Percentiles rank a stretch among this genome's conserved stretches.
Conservation (phyloP, 2,113 vertebrate genomes). For the Tetrax tetrax region DNA sequence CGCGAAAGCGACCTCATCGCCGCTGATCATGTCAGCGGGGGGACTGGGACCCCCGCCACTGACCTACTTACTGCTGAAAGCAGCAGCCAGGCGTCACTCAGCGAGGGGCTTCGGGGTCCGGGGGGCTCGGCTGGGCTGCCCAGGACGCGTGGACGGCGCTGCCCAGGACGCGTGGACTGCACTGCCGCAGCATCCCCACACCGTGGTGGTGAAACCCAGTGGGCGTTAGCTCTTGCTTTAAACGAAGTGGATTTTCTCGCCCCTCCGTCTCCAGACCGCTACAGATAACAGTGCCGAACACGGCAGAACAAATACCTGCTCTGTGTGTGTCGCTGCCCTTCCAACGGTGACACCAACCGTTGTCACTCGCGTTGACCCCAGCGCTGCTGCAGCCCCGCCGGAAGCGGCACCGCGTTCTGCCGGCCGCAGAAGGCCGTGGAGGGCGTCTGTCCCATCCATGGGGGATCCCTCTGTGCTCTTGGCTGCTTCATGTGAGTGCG, state of each 20-base stretch:
- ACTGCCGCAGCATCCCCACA: fast-evolving
- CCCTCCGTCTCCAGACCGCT: neutral
- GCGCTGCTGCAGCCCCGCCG: neutral
- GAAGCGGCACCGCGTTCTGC: neutral
- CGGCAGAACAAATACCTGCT: fast-evolving
- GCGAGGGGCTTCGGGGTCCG: neutral
- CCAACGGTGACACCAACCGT: fast-evolving
- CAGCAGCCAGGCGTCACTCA: neutral
- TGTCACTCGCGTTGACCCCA: neutral
- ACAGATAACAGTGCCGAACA: neutral
- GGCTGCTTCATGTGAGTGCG: fast-evolving
- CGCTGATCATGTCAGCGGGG: slow-evolving; percentile 36
- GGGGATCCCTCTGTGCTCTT: neutral
- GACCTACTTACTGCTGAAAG: slow-evolving; percentile 70
- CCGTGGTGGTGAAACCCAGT: fast-evolving
- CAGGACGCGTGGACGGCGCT: fast-evolving
- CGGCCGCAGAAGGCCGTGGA: fast-evolving
- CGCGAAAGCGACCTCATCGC: slow-evolving; percentile 67
- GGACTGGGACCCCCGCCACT: neutral
- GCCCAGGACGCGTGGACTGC: fast-evolving
- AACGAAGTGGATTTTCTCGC: neutral
- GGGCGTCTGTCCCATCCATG: neutral
- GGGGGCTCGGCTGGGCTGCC: neutral
- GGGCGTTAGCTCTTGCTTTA: neutral
- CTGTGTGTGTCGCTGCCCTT: neutral